A percentile compares a stretch with the other conserved stretches of the same genome.
phyloP scores from a whole-genome alignment of 2,113 vertebrate genomes.

The Cyanoderma ruficeps region DNA sequence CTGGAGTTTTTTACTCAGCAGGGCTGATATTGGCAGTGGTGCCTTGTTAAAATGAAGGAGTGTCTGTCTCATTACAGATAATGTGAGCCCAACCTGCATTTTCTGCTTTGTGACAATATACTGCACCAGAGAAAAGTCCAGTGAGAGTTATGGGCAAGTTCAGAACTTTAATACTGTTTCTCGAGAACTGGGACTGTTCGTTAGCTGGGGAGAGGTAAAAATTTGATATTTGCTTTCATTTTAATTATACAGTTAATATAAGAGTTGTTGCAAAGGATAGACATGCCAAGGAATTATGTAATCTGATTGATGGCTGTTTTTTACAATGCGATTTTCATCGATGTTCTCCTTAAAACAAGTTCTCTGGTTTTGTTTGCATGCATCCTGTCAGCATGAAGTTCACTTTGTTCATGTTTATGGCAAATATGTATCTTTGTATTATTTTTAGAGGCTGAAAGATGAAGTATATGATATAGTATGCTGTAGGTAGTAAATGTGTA shows the following conservation, averaged over 20 bases:
- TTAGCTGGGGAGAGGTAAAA: background rate
- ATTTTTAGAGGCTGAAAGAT: background rate
- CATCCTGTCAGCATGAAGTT: background rate
- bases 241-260: background rate
- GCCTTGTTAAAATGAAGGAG: conserved; percentile 73
- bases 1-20: conserved; percentile 41
- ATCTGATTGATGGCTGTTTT: background rate
- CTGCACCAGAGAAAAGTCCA: conserved; percentile 56
- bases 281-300: background rate
- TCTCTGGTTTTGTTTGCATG: background rate
- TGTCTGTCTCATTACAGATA: conserved; percentile 68
- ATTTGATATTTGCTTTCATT: background rate
- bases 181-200: background rate
- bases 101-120: conserved; percentile 62
- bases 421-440: background rate
- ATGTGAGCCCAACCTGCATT: conserved; percentile 50
- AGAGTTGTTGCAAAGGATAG: background rate
- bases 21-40: conserved; percentile 57
- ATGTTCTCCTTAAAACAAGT: background rate
- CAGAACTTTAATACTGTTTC: conserved; percentile 38
- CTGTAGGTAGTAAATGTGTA: background rate
- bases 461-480: background rate
- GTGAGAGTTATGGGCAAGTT: conserved; percentile 51
- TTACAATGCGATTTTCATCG: background rate
- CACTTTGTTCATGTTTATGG: background rate